These are phyloP conservation scores for Brachystomella parvula DNA, from an alignment of 1,140 invertebrate species.

Conservation along the genomic window DNA sequence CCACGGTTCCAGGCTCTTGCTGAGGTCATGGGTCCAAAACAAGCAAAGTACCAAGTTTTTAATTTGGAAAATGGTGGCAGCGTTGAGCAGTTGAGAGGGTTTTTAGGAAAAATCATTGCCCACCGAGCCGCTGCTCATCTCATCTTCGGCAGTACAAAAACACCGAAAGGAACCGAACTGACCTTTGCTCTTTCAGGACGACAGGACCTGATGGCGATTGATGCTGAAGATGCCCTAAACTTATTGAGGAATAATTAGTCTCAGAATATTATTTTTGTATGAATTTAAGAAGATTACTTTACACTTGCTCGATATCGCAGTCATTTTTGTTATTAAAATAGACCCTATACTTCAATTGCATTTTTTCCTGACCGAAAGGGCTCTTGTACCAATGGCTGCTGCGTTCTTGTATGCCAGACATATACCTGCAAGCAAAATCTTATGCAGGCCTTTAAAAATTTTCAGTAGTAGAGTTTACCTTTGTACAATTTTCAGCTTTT, in stretches of 20 bases:
- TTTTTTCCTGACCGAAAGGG: neutral
- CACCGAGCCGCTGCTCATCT: slow-evolving; percentile 19
- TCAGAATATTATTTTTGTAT: neutral
- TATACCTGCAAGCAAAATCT: no score
- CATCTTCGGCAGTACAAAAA: neutral
- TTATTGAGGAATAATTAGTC: neutral
- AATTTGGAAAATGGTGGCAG: neutral
- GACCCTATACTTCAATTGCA: neutral
- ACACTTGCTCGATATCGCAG: no score
- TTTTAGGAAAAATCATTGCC: slow-evolving; percentile 19
- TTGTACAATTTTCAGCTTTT: slow-evolving; percentile 75
- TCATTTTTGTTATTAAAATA: neutral
- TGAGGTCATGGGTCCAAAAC: slow-evolving; percentile 13
- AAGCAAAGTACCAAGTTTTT: slow-evolving; percentile 12
- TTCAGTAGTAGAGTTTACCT: slow-evolving; percentile 51
- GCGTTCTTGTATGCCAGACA: neutral
- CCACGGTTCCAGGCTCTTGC: slow-evolving; percentile 5
- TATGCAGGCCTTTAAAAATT: no score
- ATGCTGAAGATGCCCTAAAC: neutral
- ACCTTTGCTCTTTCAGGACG: slow-evolving; percentile 18
- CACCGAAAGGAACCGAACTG: neutral
- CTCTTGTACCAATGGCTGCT: neutral
- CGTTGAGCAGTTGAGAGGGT: neutral
- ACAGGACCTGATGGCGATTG: slow-evolving; percentile 17
- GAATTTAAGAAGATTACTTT: no score